phyloP scores from a whole-genome alignment of 2,888 invertebrate species.

The Aspidiotus destructor region DNA sequence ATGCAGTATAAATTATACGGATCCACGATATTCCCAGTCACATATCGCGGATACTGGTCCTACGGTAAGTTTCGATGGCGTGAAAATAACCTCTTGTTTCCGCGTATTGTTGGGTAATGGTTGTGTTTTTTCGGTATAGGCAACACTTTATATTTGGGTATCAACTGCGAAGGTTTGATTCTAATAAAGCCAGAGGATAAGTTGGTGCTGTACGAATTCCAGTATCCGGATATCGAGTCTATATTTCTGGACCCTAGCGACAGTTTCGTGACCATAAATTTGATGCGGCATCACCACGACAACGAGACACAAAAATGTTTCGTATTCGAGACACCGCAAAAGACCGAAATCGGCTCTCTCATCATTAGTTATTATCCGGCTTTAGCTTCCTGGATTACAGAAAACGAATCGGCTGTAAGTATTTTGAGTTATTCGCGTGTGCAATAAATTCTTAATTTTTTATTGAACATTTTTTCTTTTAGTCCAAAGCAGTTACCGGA shows the following conservation, averaged over 20 bases:
- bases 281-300: conserved; percentile 61
- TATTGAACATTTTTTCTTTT: conserved; percentile 3
- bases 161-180: conserved; percentile 83
- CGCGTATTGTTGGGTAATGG: not conserved
- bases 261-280: conserved; percentile 78
- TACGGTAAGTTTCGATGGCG: conserved; percentile 51
- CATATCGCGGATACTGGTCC: conserved; percentile 88
- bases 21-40: conserved; percentile 76
- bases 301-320: conserved; percentile 62
- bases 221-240: conserved; percentile 82
- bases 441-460: not conserved
- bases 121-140: conserved; percentile 39
- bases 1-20: conserved; percentile 94
- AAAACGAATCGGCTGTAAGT: conserved; percentile 56
- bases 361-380: conserved; percentile 85
- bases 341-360: conserved; percentile 82
- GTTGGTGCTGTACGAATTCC: conserved; percentile 80
- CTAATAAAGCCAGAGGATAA: conserved; percentile 86
- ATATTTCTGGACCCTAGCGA: conserved; percentile 85
- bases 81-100: not conserved
- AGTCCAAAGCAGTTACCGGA: conserved; percentile 63
- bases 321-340: conserved; percentile 81
- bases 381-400: conserved; percentile 70
- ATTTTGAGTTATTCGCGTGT: not conserved
- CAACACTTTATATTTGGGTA: conserved; percentile 60